phyloP scores from a whole-genome alignment of 2,113 vertebrate species.

The Xenopus borealis region DNA sequence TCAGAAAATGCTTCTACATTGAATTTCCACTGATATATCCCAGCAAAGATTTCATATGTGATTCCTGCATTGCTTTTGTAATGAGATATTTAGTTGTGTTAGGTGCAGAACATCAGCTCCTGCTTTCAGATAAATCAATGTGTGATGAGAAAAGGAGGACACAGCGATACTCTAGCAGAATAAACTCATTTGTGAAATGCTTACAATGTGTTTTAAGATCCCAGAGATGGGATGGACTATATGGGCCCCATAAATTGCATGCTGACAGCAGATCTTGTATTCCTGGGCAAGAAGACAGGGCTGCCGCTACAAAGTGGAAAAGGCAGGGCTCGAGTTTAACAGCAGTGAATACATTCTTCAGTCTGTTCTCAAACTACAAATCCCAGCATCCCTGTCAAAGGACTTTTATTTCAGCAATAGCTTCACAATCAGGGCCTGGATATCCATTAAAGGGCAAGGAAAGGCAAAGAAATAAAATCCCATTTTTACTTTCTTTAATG shows the following conservation, averaged over 20 bases:
- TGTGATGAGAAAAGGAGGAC: slow-evolving; percentile 3
- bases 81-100: slow-evolving; percentile 19
- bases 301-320: too few species aligned
- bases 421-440: too few species aligned
- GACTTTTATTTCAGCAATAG: too few species aligned
- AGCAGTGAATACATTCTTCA: too few species aligned
- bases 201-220: neutral
- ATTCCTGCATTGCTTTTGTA: neutral
- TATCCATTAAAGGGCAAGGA: too few species aligned
- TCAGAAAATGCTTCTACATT: neutral
- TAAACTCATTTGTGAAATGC: neutral
- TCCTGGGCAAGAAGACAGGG: too few species aligned
- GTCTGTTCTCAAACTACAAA: too few species aligned
- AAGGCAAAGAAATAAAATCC: too few species aligned
- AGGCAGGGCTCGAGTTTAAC: too few species aligned
- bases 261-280: too few species aligned
- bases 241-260: neutral
- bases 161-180: neutral
- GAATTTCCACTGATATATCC: neutral
- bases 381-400: too few species aligned
- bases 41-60: neutral
- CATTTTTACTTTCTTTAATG: too few species aligned
- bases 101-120: neutral
- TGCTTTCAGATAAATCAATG: slow-evolving; percentile 10
- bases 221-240: neutral